phyloP scores from a whole-genome alignment of 2,888 invertebrate species.

The Mythimna impura region DNA sequence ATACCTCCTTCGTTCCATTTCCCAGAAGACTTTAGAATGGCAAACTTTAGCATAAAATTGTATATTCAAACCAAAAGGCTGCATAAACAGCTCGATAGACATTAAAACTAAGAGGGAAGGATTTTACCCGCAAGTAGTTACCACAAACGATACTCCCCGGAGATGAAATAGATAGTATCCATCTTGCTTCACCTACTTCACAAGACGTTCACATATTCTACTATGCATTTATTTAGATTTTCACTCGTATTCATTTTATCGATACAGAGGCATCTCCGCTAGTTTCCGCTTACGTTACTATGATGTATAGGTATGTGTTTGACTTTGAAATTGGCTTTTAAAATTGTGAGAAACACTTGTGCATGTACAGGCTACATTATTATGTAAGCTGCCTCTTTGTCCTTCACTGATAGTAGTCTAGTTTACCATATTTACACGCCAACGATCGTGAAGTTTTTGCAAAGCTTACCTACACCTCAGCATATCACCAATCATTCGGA shows the following conservation, averaged over 20 bases:
- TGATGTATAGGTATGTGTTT: constrained; percentile 22
- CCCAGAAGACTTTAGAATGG: constrained; percentile 35
- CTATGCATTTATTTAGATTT: constrained; percentile 65
- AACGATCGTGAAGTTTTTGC: not conserved
- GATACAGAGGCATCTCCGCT: constrained; percentile 46
- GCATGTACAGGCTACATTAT: not conserved
- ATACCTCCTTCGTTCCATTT: constrained; percentile 21
- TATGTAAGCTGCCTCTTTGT: not conserved
- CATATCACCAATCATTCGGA: not conserved
- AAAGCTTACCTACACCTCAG: not conserved
- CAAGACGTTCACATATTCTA: constrained; percentile 57
- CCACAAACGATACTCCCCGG: constrained; percentile 59
- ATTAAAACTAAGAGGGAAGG: constrained; percentile 62
- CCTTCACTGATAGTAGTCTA: not conserved
- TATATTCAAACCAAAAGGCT: constrained; percentile 57
- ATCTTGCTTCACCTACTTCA: constrained; percentile 58
- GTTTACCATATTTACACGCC: not conserved
- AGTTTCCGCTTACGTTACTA: constrained; percentile 37
- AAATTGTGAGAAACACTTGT: constrained; percentile 11
- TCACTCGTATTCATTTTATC: constrained; percentile 61
- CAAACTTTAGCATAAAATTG: constrained; percentile 52
- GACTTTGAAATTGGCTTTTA: constrained; percentile 37
- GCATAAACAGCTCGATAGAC: constrained; percentile 60
- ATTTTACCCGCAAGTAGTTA: constrained; percentile 57
- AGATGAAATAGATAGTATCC: constrained; percentile 64